These are phyloP conservation scores for Notodonta dromedarius DNA, from an alignment of 2,888 invertebrate species.

Conservation along the genomic window DNA sequence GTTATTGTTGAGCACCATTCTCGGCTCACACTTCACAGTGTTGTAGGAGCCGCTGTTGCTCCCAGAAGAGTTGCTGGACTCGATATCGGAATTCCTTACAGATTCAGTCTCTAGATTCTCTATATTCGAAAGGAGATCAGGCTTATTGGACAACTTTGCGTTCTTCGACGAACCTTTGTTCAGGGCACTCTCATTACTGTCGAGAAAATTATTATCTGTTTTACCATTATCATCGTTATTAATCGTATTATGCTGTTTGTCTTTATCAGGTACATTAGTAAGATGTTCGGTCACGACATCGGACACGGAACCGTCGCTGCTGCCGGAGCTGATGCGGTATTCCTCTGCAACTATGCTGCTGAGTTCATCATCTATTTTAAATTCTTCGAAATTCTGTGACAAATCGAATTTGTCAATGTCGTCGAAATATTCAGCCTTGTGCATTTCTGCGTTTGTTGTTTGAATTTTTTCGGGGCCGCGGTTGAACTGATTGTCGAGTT, in stretches of 20 bases:
- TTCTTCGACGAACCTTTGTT: conserved; percentile 65
- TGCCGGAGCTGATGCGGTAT: conserved; percentile 80
- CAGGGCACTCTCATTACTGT: conserved; percentile 56
- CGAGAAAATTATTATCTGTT: conserved; percentile 63
- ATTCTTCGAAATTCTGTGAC: conserved; percentile 91
- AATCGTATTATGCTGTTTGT: conserved; percentile 54
- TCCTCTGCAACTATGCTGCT: conserved; percentile 78
- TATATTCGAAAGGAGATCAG: conserved; percentile 82
- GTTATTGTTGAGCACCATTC: conserved; percentile 64
- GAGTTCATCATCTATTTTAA: conserved; percentile 90
- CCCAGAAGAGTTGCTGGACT: conserved; percentile 83
- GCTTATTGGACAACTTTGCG: conserved; percentile 80
- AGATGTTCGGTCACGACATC: conserved; percentile 74
- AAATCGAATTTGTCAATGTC: conserved; percentile 87
- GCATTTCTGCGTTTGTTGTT: conserved; percentile 56
- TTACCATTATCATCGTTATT: conserved; percentile 55
- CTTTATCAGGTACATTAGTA: conserved; percentile 68
- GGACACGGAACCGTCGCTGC: conserved; percentile 76
- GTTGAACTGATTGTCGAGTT: conserved; percentile 75
- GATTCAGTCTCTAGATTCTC: conserved; percentile 84
- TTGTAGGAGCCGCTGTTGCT: conserved; percentile 80
- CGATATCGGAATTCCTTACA: conserved; percentile 88
- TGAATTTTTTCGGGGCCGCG: conserved; percentile 60
- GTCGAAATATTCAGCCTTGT: conserved; percentile 77
- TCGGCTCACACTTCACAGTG: conserved; percentile 75